phyloP scores from a whole-genome alignment of 2,888 invertebrate species.

The Sinodicranocentrus sp. region DNA sequence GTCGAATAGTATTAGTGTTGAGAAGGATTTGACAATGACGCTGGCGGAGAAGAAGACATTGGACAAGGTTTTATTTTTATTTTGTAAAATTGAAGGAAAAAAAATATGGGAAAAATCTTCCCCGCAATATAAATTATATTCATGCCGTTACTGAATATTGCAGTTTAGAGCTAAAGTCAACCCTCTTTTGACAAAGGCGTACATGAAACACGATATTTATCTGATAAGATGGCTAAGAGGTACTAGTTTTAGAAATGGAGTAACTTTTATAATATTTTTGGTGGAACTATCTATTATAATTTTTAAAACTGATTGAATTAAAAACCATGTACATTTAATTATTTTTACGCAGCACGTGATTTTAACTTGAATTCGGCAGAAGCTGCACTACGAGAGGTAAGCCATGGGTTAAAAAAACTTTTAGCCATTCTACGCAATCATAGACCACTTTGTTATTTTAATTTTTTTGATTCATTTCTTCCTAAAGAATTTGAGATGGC shows the following conservation, averaged over 20 bases:
- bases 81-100: too few species aligned
- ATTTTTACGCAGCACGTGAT: constrained; percentile 36
- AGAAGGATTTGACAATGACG: constrained; percentile 36
- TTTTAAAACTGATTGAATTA: too few species aligned
- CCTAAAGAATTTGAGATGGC: constrained; percentile 36
- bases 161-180: constrained; percentile 26
- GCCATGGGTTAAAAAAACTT: not conserved
- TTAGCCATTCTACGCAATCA: not conserved
- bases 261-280: too few species aligned
- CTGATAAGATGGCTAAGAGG: constrained; percentile 51
- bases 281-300: too few species aligned
- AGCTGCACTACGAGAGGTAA: constrained; percentile 36
- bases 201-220: constrained; percentile 43
- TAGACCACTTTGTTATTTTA: too few species aligned
- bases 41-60: constrained; percentile 20
- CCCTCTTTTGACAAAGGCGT: not conserved
- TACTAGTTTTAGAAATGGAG: too few species aligned
- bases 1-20: constrained; percentile 21
- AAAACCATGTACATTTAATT: too few species aligned
- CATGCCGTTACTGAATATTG: not conserved
- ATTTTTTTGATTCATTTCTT: not conserved
- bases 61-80: too few species aligned
- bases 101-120: too few species aligned
- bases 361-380: constrained; percentile 41
- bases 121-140: too few species aligned